Conservation (phyloP, 2,888 invertebrate species). For the Caenorhabditis drosophilae region DNA sequence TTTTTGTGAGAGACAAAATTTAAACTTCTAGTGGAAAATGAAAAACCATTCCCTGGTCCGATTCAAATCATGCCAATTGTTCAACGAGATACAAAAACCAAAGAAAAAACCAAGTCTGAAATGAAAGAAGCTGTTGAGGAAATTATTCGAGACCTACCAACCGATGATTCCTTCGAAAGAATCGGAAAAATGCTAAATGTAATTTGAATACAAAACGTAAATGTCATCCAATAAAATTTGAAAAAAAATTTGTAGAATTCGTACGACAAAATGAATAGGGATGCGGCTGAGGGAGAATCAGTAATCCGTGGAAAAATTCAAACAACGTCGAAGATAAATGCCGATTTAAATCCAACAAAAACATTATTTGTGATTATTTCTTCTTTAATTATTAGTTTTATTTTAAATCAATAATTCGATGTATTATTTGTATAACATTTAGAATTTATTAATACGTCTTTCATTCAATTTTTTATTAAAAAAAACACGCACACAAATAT, state of each 20-base stretch:
- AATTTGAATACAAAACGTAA: conserved; percentile 12
- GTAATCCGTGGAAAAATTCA: conserved; percentile 22
- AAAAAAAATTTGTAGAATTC: conserved; percentile 23
- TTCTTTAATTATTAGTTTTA: too few relatives aligned
- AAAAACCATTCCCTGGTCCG: conserved; percentile 27
- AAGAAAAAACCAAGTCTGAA: conserved; percentile 1
- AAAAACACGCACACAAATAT: too few relatives aligned
- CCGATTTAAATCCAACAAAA: background rate
- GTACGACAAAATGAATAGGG: conserved; percentile 21
- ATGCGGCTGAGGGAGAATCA: conserved; percentile 16
- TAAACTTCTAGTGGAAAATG: conserved; percentile 8
- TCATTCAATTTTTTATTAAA: too few relatives aligned
- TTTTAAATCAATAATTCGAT: too few relatives aligned
- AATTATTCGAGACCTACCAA: conserved; percentile 33
- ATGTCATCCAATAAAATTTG: background rate
- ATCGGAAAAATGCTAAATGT: conserved; percentile 39
- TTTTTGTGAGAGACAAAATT: too few relatives aligned
- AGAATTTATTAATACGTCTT: too few relatives aligned
- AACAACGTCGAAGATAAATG: background rate
- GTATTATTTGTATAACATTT: too few relatives aligned
- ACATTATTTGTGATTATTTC: too few relatives aligned
- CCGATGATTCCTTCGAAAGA: conserved; percentile 30
- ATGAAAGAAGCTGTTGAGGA: conserved; percentile 24
- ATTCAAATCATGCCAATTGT: conserved; percentile 37
- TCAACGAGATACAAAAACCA: conserved; percentile 32